Conservation (phyloP, 2,888 invertebrate genomes). For the Ochropleura leucogaster region DNA sequence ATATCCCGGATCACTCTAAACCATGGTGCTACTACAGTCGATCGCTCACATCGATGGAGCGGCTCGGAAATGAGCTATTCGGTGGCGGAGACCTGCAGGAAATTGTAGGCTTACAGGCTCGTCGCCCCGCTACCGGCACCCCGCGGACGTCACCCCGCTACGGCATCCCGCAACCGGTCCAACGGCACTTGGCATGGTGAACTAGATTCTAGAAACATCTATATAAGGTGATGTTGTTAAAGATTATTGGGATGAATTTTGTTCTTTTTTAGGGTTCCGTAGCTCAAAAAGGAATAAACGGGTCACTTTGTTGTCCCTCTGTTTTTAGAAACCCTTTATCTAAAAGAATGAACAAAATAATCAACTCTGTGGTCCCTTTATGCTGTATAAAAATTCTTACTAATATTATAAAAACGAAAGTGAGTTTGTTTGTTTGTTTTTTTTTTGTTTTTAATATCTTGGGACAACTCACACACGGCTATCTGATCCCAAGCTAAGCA, state of each 20-base stretch:
- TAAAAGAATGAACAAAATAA: too few species aligned
- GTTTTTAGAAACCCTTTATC: too few species aligned
- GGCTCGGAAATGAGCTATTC: conserved; percentile 75
- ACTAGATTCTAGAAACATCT: conserved; percentile 16
- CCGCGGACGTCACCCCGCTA: conserved; percentile 31
- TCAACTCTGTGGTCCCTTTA: too few species aligned
- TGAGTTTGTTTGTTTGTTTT: too few species aligned
- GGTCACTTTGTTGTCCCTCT: too few species aligned
- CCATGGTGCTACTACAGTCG: conserved; percentile 48
- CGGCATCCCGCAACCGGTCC: conserved; percentile 44
- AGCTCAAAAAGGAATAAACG: too few species aligned
- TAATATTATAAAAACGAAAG: too few species aligned
- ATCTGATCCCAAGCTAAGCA: too few species aligned
- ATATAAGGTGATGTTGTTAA: neutral
- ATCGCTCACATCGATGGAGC: conserved; percentile 65
- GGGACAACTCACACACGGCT: too few species aligned
- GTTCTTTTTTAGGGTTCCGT: too few species aligned
- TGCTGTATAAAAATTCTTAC: too few species aligned
- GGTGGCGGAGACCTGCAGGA: conserved; percentile 67
- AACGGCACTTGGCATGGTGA: conserved; percentile 29
- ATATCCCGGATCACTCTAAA: conserved; percentile 11
- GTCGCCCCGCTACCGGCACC: conserved; percentile 37
- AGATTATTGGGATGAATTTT: neutral
- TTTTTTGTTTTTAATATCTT: too few species aligned
- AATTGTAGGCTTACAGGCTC: conserved; percentile 70